Base-by-base conservation (phyloP, 2,113 vertebrate species). In the Hyperoodon ampullatus region DNA sequence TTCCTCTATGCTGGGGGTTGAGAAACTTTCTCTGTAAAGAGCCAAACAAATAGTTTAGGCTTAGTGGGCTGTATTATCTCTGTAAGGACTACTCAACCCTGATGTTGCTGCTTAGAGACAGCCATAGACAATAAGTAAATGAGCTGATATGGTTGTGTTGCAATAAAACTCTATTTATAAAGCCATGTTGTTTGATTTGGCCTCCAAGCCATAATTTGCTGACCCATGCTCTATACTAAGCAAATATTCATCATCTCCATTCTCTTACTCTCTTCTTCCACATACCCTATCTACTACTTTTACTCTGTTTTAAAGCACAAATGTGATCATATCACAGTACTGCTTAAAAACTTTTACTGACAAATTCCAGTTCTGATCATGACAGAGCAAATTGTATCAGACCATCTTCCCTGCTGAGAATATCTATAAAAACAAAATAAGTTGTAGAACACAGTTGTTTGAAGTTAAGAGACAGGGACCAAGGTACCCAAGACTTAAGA, bases 401-500 rank as follows among this genome's bases (percentile, higher is more conserved):
- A 93, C 12, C 21, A 86, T 68, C 6, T 5, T 86, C 39, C 66
- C 23, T 93, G 55, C 47, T 50, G 6, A 95, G 26, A 86, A 83
- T 39, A 89, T 55, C 74, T 70, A 84, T 19, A 60, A 83, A 75
- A 77, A 16, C 30, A 53, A 90, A 30, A 21, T n/a, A 35, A 60
- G 39, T 39, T 60, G 33, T 35, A 72, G 28, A 93, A 61, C 28
- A 47, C 5, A 18, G 19, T 35, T 60, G 19, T 30, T 70, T 60
- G 39, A 96, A 77, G 63, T 63, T 44, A 96, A 74, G n/a, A 65
- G 60, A 53, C n/a, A 93, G 68, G 28, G 85, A 66, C 47, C 28
- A 61, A 89, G 35, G 33, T 1, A 53, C 33, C 85, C 7, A 44
- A 15, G 47, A 72, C n/a, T 39, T 2, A 9, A 50, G 18, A 10